phyloP scores from a whole-genome alignment of 2,113 vertebrate genomes.

The Zosterops hypoxanthus region DNA sequence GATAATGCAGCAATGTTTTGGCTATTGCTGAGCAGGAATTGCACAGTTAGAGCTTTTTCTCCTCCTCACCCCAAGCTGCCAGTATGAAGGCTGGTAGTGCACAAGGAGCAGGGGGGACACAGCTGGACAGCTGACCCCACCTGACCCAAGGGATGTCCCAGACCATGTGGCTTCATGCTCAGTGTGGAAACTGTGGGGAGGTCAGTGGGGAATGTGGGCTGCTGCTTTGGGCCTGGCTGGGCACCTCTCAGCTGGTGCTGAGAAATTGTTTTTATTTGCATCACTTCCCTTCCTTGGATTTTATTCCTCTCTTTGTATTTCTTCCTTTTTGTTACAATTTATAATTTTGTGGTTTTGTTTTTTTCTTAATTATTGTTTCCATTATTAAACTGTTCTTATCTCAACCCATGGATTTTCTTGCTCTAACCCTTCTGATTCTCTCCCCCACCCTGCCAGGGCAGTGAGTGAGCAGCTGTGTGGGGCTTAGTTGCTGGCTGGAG shows the following conservation, averaged over 20 bases:
- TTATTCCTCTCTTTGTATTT: neutral
- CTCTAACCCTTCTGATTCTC: neutral
- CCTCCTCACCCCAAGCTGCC: too few species aligned
- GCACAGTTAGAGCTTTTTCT: neutral
- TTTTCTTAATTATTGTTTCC: neutral
- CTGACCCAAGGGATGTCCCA: neutral
- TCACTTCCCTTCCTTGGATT: neutral
- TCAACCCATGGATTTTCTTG: neutral
- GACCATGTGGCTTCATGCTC: neutral
- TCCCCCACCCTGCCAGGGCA: rapidly evolving
- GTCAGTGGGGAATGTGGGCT: neutral
- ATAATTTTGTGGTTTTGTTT: neutral
- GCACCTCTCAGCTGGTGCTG: too few species aligned
- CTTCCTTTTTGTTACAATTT: rapidly evolving
- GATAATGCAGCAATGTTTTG: neutral
- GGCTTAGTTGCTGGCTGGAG: neutral
- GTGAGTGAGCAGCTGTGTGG: neutral
- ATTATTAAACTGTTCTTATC: neutral
- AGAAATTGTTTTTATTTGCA: neutral
- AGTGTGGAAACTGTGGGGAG: too few species aligned
- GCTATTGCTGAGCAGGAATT: neutral
- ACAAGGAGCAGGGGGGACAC: neutral
- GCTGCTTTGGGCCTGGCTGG: neutral
- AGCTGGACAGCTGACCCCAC: neutral
- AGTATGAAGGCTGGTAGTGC: neutral